Evolutionary conservation across 1,140 invertebrate species (phyloP).

Genomic region (Eulimnadia texana): DNA sequence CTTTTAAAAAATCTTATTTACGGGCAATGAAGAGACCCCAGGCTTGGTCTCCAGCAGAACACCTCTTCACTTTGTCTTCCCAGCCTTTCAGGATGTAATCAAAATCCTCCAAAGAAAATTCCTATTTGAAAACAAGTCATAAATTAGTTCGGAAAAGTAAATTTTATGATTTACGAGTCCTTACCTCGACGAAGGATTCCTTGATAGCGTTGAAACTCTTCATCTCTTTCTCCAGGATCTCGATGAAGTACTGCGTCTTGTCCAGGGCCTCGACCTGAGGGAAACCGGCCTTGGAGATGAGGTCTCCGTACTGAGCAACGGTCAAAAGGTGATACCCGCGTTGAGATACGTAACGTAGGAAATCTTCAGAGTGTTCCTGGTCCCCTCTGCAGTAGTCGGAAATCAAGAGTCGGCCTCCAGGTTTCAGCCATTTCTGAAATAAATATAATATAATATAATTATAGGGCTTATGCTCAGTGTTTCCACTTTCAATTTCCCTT

Average conservation of each 20-base stretch:
- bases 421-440: slow-evolving; percentile 37
- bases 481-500: too few relatives aligned
- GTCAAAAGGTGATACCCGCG: slow-evolving; percentile 39
- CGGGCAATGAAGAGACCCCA: slow-evolving; percentile 35
- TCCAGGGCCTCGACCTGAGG: slow-evolving; percentile 36
- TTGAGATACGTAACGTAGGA: slow-evolving; percentile 38
- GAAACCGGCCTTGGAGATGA: slow-evolving; percentile 34
- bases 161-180: background rate
- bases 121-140: slow-evolving; percentile 15
- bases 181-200: slow-evolving; percentile 35
- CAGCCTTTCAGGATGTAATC: slow-evolving; percentile 36
- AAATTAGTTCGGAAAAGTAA: background rate
- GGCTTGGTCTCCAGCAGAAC: slow-evolving; percentile 33
- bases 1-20: too few relatives aligned
- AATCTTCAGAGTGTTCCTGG: slow-evolving; percentile 33
- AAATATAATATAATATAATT: background rate
- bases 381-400: slow-evolving; percentile 44
- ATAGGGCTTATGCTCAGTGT: too few relatives aligned
- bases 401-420: slow-evolving; percentile 41
- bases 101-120: slow-evolving; percentile 32
- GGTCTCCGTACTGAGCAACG: slow-evolving; percentile 35
- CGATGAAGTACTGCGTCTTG: slow-evolving; percentile 36
- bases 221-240: slow-evolving; percentile 37
- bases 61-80: slow-evolving; percentile 35
- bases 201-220: slow-evolving; percentile 30